These are phyloP conservation scores for Eumerus sabulonum DNA, from an alignment of 2,888 invertebrate genomes.

Conservation along the genomic window DNA sequence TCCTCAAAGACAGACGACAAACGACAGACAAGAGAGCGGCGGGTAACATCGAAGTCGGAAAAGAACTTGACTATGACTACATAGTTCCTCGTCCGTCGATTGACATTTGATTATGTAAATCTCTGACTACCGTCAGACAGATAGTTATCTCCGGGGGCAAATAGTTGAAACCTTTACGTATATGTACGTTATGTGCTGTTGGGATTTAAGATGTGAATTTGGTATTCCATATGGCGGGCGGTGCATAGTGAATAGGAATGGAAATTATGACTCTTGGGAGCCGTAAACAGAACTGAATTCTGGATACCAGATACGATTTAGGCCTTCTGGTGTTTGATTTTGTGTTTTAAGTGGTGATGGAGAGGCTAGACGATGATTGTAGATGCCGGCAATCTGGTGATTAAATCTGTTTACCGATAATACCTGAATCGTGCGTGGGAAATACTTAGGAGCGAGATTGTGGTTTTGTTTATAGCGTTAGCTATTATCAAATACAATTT, in stretches of 20 bases:
- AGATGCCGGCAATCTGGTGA: too few species aligned
- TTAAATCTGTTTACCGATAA: too few species aligned
- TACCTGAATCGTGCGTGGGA: too few species aligned
- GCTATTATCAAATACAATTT: too few species aligned
- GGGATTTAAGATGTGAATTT: constrained; percentile 5
- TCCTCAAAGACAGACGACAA: constrained; percentile 13
- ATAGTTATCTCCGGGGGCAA: constrained; percentile 14
- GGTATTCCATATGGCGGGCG: constrained; percentile 11
- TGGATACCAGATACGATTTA: too few species aligned
- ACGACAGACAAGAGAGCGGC: not conserved
- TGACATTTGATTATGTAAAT: constrained; percentile 63
- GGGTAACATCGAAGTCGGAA: too few species aligned
- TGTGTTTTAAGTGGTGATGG: too few species aligned
- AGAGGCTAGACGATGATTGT: too few species aligned
- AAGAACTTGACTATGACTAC: not conserved
- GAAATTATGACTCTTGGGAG: constrained; percentile 50
- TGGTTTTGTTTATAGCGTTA: too few species aligned
- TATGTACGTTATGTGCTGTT: not conserved
- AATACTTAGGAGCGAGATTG: too few species aligned
- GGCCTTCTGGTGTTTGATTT: too few species aligned
- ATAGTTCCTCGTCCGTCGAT: constrained; percentile 18
- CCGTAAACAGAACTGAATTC: not conserved
- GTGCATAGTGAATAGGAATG: constrained; percentile 45
- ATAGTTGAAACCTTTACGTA: constrained; percentile 16
- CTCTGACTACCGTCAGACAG: constrained; percentile 15